These are phyloP conservation scores for Aspiorhynchus laticeps DNA, from an alignment of 2,113 vertebrate species.

Conservation along the genomic window DNA sequence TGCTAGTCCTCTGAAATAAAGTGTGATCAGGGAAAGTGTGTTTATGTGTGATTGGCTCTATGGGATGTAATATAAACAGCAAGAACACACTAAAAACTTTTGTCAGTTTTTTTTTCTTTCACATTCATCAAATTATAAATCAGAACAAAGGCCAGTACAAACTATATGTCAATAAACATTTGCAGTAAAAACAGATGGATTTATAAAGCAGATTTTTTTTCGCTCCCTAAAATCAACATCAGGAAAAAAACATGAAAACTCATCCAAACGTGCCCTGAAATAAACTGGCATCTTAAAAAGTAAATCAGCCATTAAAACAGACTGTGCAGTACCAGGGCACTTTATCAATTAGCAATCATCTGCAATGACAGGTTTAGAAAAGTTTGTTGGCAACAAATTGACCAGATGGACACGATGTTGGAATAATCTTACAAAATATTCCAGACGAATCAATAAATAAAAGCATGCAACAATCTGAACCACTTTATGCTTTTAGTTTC, in stretches of 20 bases:
- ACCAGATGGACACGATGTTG: background rate
- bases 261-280: background rate
- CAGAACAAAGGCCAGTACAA: background rate
- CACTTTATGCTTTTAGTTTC: conserved; percentile 27
- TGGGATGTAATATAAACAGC: background rate
- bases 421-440: background rate
- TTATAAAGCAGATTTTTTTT: conserved; percentile 26
- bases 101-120: background rate
- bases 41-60: background rate
- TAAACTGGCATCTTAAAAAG: background rate
- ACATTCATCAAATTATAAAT: conserved; percentile 20
- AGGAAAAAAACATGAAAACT: background rate
- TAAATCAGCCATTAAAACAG: background rate
- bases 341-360: background rate
- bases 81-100: background rate
- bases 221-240: background rate
- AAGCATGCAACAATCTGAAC: conserved; percentile 11
- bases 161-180: background rate
- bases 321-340: background rate
- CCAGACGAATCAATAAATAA: conserved; percentile 6
- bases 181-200: conserved; percentile 23
- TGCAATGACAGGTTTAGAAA: background rate
- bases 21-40: background rate
- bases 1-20: background rate
- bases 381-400: background rate